These are phyloP conservation scores for Heliconius ismenius DNA, from an alignment of 2,888 invertebrate genomes.

Conservation along the genomic window DNA sequence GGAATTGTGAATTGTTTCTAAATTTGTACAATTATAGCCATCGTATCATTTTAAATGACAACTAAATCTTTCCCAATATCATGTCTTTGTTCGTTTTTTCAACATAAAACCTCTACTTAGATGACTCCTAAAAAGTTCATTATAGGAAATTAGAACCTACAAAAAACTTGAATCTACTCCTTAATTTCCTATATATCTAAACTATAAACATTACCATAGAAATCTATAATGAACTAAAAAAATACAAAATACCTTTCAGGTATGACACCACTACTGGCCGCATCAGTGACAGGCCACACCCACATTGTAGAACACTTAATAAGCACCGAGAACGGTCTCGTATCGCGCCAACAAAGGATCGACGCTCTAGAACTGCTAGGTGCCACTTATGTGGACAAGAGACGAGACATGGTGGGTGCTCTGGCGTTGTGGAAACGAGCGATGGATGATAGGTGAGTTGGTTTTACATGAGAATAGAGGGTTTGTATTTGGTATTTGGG, in stretches of 20 bases:
- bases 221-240: not conserved
- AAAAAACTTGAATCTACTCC: not conserved
- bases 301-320: conserved; percentile 96
- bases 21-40: not conserved
- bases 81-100: not conserved
- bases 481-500: no score
- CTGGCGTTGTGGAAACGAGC: conserved; percentile 94
- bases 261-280: conserved; percentile 97
- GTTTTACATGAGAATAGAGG: not conserved
- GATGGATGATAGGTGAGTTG: conserved; percentile 89
- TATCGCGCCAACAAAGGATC: conserved; percentile 89
- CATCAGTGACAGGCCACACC: conserved; percentile 95
- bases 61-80: no score
- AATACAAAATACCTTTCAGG: conserved; percentile 72
- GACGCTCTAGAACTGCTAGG: conserved; percentile 95
- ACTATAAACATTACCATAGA: no score
- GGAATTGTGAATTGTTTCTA: not conserved
- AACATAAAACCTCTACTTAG: not conserved
- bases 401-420: conserved; percentile 95
- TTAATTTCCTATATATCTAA: not conserved
- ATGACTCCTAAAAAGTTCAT: not conserved
- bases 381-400: conserved; percentile 98
- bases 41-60: no score
- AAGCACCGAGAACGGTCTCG: conserved; percentile 86
- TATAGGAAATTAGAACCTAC: not conserved